A percentile compares a stretch with the other conserved stretches of the same genome.
Conservation (phyloP, 2,797 vertebrate species). For the Trachops cirrhosus region DNA sequence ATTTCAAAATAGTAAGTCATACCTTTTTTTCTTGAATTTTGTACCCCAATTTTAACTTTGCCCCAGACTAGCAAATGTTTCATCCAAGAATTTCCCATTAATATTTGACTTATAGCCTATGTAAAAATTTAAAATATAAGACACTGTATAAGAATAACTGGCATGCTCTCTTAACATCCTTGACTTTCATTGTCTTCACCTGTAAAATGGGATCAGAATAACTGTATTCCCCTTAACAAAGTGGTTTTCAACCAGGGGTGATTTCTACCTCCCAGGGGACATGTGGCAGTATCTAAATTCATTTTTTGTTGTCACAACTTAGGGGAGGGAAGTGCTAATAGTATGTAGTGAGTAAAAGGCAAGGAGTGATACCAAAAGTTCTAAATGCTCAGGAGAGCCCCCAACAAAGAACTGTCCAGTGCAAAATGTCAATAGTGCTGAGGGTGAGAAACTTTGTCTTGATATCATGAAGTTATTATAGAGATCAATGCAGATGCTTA, state of each 20-base stretch:
- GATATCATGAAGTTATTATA: not conserved
- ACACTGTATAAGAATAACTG: not conserved
- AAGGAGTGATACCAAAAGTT: not conserved
- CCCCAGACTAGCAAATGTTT: not conserved
- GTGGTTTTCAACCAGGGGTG: not conserved
- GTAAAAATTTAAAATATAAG: not conserved
- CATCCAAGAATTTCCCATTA: not conserved
- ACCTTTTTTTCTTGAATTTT: not conserved
- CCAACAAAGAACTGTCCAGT: not conserved
- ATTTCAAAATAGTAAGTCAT: not conserved
- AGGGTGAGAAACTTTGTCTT: not conserved
- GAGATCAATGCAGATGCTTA: conserved; percentile 2
- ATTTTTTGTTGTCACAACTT: not conserved
- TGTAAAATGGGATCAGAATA: not conserved
- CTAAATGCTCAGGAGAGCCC: not conserved
- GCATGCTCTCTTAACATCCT: not conserved
- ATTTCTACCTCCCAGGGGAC: not conserved
- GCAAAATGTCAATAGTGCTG: not conserved
- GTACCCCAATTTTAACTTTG: not conserved
- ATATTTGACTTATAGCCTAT: not conserved
- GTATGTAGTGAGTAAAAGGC: not conserved
- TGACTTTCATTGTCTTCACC: not conserved
- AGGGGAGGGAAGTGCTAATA: not conserved
- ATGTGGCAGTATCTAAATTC: not conserved
- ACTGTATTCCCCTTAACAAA: not conserved